Conservation (phyloP, 2,888 invertebrate genomes). For the Phyllotreta striolata region DNA sequence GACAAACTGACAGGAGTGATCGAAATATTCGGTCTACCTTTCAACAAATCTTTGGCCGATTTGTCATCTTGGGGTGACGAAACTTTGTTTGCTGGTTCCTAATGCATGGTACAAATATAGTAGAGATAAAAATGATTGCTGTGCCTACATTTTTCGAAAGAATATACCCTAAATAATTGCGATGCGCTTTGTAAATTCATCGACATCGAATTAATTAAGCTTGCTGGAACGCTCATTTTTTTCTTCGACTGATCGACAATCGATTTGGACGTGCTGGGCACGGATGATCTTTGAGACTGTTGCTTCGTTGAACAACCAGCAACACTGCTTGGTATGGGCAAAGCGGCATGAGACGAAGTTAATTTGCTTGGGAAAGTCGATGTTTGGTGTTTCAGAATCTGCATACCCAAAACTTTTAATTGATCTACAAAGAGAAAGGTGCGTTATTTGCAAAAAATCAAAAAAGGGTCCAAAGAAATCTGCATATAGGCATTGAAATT, state of each 20-base stretch:
- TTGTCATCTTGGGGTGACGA: conserved; percentile 38
- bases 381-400: conserved; percentile 38
- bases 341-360: conserved; percentile 38
- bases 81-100: conserved; percentile 34
- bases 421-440: conserved; percentile 40
- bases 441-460: too few relatives aligned
- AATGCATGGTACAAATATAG: conserved; percentile 10
- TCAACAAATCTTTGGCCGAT: conserved; percentile 48
- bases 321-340: conserved; percentile 36
- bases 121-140: neutral
- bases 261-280: conserved; percentile 26
- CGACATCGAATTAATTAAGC: conserved; percentile 26
- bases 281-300: conserved; percentile 23
- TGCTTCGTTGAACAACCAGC: conserved; percentile 31
- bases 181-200: conserved; percentile 22
- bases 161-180: conserved; percentile 42
- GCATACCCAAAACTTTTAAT: conserved; percentile 42
- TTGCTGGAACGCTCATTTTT: conserved; percentile 27
- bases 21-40: conserved; percentile 63
- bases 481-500: too few relatives aligned
- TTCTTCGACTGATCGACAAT: conserved; percentile 33
- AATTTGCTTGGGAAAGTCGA: conserved; percentile 33
- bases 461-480: too few relatives aligned
- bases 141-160: neutral
- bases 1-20: conserved; percentile 55